A percentile compares a stretch with the other conserved stretches of the same genome.
These are phyloP conservation scores for Beroe forskalii DNA, from an alignment of 37 sponge, comb jelly and placozoan genomes.

Conservation along the genomic window DNA sequence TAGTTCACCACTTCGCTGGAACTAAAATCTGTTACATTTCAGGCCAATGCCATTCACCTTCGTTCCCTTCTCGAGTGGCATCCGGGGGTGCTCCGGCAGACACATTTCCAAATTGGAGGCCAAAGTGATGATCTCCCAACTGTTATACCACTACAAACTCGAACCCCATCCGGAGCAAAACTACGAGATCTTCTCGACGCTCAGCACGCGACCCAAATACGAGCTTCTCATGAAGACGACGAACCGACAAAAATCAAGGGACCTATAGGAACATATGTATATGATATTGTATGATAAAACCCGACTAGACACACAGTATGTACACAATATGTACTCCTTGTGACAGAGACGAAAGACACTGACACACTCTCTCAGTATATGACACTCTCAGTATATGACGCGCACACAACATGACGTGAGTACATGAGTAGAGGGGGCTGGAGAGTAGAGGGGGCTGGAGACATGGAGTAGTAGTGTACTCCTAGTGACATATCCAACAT, in stretches of 20 bases:
- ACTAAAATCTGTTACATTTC: too few relatives aligned
- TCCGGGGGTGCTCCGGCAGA: constrained; percentile 20
- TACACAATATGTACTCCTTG: too few relatives aligned
- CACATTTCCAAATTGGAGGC: constrained; percentile 24
- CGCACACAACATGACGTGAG: too few relatives aligned
- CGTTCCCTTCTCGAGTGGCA: constrained; percentile 43
- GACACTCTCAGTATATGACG: too few relatives aligned
- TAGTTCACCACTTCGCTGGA: too few relatives aligned
- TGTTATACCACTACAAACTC: constrained; percentile 43
- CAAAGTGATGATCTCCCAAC: constrained; percentile 1
- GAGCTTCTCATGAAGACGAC: constrained; percentile 16
- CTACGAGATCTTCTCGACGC: constrained; percentile 42
- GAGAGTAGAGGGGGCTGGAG: too few relatives aligned
- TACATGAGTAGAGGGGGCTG: too few relatives aligned
- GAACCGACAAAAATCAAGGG: constrained; percentile 12
- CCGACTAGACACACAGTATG: too few relatives aligned
- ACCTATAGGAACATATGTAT: background rate
- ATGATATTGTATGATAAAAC: background rate
- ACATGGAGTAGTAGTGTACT: too few relatives aligned
- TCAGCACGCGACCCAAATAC: background rate
- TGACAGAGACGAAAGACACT: too few relatives aligned
- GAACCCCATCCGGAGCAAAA: constrained; percentile 13
- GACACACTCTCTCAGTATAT: too few relatives aligned
- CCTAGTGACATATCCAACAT: too few relatives aligned
- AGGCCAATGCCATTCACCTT: constrained; percentile 61